Conservation (phyloP, 2,888 invertebrate genomes). For the Dynastes maya region DNA sequence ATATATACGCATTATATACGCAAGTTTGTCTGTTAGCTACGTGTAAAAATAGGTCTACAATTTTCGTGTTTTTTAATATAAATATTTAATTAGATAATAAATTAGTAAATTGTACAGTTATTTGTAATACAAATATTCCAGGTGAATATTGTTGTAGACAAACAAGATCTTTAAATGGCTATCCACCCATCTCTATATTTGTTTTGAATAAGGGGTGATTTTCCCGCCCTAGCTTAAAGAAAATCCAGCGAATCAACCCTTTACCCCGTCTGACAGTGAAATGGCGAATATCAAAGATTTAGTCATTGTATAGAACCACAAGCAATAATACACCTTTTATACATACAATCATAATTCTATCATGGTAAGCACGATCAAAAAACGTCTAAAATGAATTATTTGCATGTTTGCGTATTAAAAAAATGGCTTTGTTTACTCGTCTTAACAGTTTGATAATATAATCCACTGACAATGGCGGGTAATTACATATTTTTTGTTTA, state of each 20-base stretch:
- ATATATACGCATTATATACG: too few relatives aligned
- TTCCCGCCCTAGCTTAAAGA: slow-evolving; percentile 59
- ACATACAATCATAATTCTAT: slow-evolving; percentile 27
- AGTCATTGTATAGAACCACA: slow-evolving; percentile 54
- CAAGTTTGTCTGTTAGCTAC: too few relatives aligned
- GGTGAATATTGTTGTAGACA: too few relatives aligned
- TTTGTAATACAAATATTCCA: too few relatives aligned
- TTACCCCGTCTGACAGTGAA: slow-evolving; percentile 55
- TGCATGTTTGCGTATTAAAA: slow-evolving; percentile 22
- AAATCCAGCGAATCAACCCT: slow-evolving; percentile 50
- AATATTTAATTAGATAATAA: too few relatives aligned
- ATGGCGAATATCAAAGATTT: slow-evolving; percentile 58
- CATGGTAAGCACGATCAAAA: slow-evolving; percentile 28
- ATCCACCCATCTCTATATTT: neutral
- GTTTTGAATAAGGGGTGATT: slow-evolving; percentile 43
- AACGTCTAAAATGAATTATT: neutral
- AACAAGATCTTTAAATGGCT: too few relatives aligned
- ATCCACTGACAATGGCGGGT: slow-evolving; percentile 53
- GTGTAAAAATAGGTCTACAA: too few relatives aligned
- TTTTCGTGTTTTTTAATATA: too few relatives aligned
- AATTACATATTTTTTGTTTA: slow-evolving; percentile 47
- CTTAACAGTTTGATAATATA: slow-evolving; percentile 39
- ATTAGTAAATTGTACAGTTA: too few relatives aligned
- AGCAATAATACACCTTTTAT: slow-evolving; percentile 37
- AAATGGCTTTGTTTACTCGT: slow-evolving; percentile 28